A percentile compares a stretch with the other conserved stretches of the same genome.
These are phyloP conservation scores for Nebria ingens DNA, from an alignment of 1,140 invertebrate species.

Conservation along the genomic window DNA sequence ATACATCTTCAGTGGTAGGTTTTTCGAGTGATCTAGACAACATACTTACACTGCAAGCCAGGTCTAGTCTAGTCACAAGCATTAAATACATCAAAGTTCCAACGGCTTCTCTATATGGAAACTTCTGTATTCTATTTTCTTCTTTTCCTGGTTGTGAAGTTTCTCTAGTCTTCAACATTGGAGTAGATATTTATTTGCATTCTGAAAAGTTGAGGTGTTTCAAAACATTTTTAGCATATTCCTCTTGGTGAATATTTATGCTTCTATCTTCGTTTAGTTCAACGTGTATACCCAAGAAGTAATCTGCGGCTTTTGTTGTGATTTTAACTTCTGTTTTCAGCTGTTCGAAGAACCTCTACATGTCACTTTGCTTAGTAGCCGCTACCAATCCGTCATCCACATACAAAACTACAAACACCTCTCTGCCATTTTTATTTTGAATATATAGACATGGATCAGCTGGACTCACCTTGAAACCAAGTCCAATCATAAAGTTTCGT, in stretches of 20 bases:
- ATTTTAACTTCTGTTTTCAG: neutral
- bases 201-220: too few relatives aligned
- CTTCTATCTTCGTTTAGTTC: too few relatives aligned
- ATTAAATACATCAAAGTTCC: conserved; percentile 33
- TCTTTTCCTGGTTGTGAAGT: too few relatives aligned
- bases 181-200: too few relatives aligned
- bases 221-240: too few relatives aligned
- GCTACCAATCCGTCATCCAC: neutral
- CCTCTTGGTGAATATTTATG: too few relatives aligned
- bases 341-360: neutral
- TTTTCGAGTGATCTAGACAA: conserved; percentile 31
- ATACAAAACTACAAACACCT: neutral
- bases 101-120: conserved; percentile 32
- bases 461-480: conserved; percentile 14
- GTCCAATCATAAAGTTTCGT: conserved; percentile 15
- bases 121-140: too few relatives aligned
- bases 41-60: conserved; percentile 27
- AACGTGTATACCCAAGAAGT: too few relatives aligned
- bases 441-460: conserved; percentile 19
- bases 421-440: neutral
- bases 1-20: conserved; percentile 25
- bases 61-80: conserved; percentile 32
- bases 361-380: neutral
- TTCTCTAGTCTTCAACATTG: too few relatives aligned
- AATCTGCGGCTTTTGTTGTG: neutral